Percentiles rank a stretch among this genome's conserved stretches.
Evolutionary conservation across 2,797 vertebrate genomes (phyloP).

Genomic region (Pempheris klunzingeri): DNA sequence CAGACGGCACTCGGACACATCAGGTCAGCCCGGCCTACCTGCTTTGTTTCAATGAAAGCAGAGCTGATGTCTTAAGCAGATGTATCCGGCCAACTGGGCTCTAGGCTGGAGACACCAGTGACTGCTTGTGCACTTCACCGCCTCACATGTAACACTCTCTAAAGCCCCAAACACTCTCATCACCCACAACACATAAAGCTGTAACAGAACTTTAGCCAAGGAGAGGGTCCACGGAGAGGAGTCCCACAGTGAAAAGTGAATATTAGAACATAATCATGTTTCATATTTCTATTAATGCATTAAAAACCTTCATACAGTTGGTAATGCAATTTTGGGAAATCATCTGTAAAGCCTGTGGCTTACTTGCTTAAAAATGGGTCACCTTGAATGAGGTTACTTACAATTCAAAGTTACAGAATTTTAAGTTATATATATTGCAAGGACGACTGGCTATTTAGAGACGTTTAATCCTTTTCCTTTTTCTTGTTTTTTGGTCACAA

Average conservation of each 20-base stretch:
- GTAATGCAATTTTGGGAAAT: background rate
- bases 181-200: conserved; percentile 3
- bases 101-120: conserved; percentile 9
- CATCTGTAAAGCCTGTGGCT: background rate
- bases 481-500: too few species aligned
- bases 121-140: background rate
- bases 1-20: background rate
- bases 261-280: background rate
- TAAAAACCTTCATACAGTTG: background rate
- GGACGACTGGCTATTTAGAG: background rate
- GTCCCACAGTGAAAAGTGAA: conserved; percentile 1
- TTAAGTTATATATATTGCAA: background rate
- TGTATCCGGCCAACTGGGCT: conserved; percentile 42
- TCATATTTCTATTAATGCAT: background rate
- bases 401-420: too few species aligned
- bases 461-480: too few species aligned
- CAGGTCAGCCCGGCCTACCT: background rate
- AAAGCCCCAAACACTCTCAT: conserved; percentile 25
- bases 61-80: conserved; percentile 68
- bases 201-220: background rate
- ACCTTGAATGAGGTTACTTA: background rate
- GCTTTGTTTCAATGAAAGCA: conserved; percentile 26
- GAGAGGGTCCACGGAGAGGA: background rate
- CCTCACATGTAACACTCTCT: conserved; percentile 5
- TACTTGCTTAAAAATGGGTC: background rate